Percentiles rank a stretch among this genome's conserved stretches.
Evolutionary conservation across 2,113 vertebrate genomes (phyloP).

Genomic region (Sinocyclocheilus grahami): DNA sequence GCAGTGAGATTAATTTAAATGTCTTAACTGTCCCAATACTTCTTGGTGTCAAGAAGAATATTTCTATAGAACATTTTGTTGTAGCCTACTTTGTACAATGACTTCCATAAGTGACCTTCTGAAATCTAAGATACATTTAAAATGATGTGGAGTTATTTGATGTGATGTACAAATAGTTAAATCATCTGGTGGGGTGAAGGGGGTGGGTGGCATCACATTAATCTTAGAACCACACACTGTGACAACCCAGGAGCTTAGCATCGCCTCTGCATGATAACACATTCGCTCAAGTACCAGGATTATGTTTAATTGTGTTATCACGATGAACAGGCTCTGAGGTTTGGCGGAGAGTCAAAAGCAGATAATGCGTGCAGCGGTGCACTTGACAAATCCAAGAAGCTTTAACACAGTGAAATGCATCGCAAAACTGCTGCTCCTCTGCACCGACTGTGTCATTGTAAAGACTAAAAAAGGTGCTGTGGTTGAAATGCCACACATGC

Average conservation of each 20-base stretch:
- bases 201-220: constrained; percentile 48
- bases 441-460: constrained; percentile 35
- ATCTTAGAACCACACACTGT: constrained; percentile 63
- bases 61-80: neutral
- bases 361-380: constrained; percentile 64
- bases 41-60: neutral
- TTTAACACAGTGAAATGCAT: constrained; percentile 36
- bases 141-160: constrained; percentile 29
- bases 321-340: constrained; percentile 69
- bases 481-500: constrained; percentile 48
- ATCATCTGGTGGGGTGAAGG: constrained; percentile 37
- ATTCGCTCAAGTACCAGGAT: constrained; percentile 64
- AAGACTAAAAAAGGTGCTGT: constrained; percentile 38
- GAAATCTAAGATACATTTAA: constrained; percentile 22
- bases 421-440: constrained; percentile 22
- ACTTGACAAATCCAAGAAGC: constrained; percentile 66
- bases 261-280: constrained; percentile 59
- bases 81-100: neutral
- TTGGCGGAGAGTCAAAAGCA: constrained; percentile 68
- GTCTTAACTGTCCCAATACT: neutral
- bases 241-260: constrained; percentile 47
- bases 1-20: neutral
- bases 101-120: constrained; percentile 1
- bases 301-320: constrained; percentile 72
- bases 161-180: constrained; percentile 44